Conservation (phyloP, 2,888 invertebrate genomes). For the Dusona sp. region DNA sequence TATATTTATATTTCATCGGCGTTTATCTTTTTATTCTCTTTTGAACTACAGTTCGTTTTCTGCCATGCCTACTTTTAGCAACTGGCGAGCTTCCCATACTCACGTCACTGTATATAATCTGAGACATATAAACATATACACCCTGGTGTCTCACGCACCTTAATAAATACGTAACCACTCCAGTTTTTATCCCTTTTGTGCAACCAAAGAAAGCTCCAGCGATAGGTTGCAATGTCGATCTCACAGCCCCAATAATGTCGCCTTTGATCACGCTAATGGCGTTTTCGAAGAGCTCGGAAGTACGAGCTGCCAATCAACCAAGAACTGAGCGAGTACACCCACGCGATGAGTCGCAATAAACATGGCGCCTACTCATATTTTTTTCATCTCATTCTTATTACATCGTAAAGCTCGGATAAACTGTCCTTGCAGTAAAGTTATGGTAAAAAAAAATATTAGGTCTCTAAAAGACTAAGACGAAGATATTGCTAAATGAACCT, state of each 20-base stretch:
- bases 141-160: slow-evolving; percentile 70
- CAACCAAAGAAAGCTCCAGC: slow-evolving; percentile 60
- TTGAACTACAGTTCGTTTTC: background rate
- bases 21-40: background rate
- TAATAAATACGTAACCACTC: slow-evolving; percentile 62
- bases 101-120: background rate
- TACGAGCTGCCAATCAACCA: slow-evolving; percentile 77
- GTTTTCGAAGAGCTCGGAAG: slow-evolving; percentile 63
- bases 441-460: background rate
- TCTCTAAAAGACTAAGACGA: background rate
- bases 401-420: slow-evolving; percentile 18
- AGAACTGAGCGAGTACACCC: slow-evolving; percentile 51
- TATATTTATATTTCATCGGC: slow-evolving; percentile 5
- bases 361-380: slow-evolving; percentile 66
- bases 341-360: slow-evolving; percentile 71
- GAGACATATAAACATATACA: slow-evolving; percentile 69
- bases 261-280: slow-evolving; percentile 38
- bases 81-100: background rate
- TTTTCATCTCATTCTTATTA: slow-evolving; percentile 26
- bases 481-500: background rate
- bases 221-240: slow-evolving; percentile 43
- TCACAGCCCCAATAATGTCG: slow-evolving; percentile 41
- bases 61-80: background rate
- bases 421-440: background rate
- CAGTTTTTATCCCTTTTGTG: slow-evolving; percentile 57